Percentiles rank a stretch among this genome's conserved stretches.
These are phyloP conservation scores for Tolmerus cingulatus DNA, from an alignment of 2,888 invertebrate species.

Conservation along the genomic window DNA sequence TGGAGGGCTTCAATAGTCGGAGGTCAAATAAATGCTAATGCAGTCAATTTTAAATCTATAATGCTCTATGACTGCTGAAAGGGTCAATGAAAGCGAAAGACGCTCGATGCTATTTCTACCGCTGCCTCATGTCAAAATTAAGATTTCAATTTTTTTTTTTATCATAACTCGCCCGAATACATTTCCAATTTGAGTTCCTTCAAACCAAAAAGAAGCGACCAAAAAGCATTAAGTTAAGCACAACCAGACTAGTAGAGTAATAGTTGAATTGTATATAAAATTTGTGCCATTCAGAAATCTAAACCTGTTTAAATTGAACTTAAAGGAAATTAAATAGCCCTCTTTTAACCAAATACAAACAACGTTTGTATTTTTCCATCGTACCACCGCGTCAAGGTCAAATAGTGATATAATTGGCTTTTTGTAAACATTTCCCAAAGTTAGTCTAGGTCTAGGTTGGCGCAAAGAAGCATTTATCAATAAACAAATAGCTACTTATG, in stretches of 20 bases:
- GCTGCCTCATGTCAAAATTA: not conserved
- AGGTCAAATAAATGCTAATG: not conserved
- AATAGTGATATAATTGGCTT: not conserved
- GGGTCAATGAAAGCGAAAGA: not conserved
- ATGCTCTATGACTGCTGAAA: not conserved
- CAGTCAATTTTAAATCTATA: not conserved
- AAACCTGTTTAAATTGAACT: too few relatives aligned
- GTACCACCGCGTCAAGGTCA: too few relatives aligned
- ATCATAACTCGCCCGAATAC: not conserved
- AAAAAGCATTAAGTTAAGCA: too few relatives aligned
- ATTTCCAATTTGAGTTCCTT: too few relatives aligned
- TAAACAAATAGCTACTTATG: not conserved
- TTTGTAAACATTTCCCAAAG: not conserved
- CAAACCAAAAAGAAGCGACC: too few relatives aligned
- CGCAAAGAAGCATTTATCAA: not conserved
- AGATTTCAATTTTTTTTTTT: not conserved
- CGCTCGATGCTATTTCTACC: too few relatives aligned
- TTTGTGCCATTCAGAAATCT: too few relatives aligned
- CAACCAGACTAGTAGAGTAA: too few relatives aligned
- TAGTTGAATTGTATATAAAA: too few relatives aligned
- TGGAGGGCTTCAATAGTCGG: not conserved
- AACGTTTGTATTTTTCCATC: too few relatives aligned
- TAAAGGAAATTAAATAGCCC: too few relatives aligned
- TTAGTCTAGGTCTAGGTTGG: not conserved
- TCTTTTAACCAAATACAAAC: too few relatives aligned